A percentile compares a stretch with the other conserved stretches of the same genome.
These are phyloP conservation scores for Iguana delicatissima DNA, from an alignment of 2,797 vertebrate genomes.

Conservation along the genomic window DNA sequence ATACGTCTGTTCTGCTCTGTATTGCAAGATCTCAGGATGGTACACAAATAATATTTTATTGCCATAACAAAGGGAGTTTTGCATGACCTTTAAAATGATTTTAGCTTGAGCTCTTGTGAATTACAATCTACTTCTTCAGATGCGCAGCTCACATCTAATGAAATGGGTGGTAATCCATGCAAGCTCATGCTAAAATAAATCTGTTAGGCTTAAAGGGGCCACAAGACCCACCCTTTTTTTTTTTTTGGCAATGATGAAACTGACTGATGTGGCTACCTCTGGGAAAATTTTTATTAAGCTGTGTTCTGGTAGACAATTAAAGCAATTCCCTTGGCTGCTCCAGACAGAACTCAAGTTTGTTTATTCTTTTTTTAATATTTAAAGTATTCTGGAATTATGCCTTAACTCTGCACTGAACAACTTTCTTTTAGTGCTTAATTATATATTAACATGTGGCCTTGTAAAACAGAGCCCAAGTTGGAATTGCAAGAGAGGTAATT, in stretches of 20 bases:
- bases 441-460: slow-evolving; percentile 74
- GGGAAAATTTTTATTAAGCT: too few relatives aligned
- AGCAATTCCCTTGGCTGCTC: background rate
- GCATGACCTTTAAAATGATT: too few relatives aligned
- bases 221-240: too few relatives aligned
- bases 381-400: background rate
- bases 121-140: too few relatives aligned
- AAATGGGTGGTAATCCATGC: too few relatives aligned
- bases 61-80: too few relatives aligned
- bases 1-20: background rate
- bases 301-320: background rate
- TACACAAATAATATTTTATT: background rate
- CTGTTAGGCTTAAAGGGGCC: too few relatives aligned
- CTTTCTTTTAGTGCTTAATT: slow-evolving; percentile 41
- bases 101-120: too few relatives aligned
- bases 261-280: too few relatives aligned
- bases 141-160: too few relatives aligned
- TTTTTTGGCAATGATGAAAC: too few relatives aligned
- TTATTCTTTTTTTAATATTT: background rate
- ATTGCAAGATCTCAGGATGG: background rate
- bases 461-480: slow-evolving; percentile 45
- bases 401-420: background rate
- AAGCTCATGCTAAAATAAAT: too few relatives aligned
- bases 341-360: background rate
- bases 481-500: slow-evolving; percentile 71